Evolutionary conservation across 64 coral and sea anemone genomes (phyloP).

Genomic region (Cladopsammia gracilis): DNA sequence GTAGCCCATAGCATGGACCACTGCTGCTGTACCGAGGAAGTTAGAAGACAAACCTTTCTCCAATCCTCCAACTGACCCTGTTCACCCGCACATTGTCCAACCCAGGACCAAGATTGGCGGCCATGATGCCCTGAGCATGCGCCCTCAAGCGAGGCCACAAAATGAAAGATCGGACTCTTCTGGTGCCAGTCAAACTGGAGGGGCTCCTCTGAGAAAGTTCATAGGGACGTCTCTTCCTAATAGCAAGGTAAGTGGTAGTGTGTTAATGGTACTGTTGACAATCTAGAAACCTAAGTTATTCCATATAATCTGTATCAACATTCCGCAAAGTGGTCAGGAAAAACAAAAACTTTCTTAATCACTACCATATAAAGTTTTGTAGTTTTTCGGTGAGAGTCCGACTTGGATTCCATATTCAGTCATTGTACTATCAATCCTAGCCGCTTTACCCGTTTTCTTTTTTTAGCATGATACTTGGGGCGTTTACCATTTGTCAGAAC

Average conservation of each 20-base stretch:
- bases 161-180: conserved; percentile 75
- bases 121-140: conserved; percentile 85
- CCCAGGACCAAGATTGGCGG: conserved; percentile 77
- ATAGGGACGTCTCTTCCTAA: conserved; percentile 71
- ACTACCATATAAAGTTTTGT: too few species aligned
- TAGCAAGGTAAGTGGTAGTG: background rate
- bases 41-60: conserved; percentile 85
- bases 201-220: conserved; percentile 71
- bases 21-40: conserved; percentile 75
- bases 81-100: conserved; percentile 92
- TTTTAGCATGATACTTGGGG: too few species aligned
- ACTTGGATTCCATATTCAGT: too few species aligned
- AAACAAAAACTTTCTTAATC: too few species aligned
- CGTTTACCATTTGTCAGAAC: too few species aligned
- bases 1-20: conserved; percentile 96
- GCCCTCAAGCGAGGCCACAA: conserved; percentile 87
- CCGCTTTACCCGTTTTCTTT: too few species aligned
- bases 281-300: conserved; percentile 44
- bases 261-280: too few species aligned
- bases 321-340: too few species aligned
- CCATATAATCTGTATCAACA: too few species aligned
- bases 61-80: conserved; percentile 82
- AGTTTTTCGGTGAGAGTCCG: too few species aligned
- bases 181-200: conserved; percentile 80
- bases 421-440: too few species aligned